Evolutionary conservation across 2,113 vertebrate species (phyloP).

Genomic region (Alces alces): DNA sequence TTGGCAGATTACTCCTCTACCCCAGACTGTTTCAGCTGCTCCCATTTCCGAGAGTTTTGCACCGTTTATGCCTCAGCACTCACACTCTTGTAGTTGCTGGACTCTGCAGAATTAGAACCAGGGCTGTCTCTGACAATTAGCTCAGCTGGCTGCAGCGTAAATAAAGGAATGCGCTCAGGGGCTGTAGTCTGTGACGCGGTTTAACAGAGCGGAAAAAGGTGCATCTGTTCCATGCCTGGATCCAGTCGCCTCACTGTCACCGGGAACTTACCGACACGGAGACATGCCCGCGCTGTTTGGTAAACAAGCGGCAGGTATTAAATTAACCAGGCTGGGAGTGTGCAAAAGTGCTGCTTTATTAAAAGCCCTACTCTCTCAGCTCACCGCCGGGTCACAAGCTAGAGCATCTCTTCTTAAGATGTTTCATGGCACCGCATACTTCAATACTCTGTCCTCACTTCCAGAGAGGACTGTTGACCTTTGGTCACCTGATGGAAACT

Average conservation of each 20-base stretch:
- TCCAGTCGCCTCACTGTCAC: constrained; percentile 78
- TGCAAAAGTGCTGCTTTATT: constrained; percentile 75
- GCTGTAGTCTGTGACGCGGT: constrained; percentile 78
- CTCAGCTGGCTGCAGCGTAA: constrained; percentile 77
- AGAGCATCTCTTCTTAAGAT: constrained; percentile 82
- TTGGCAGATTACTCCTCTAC: background rate
- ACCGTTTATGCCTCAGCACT: background rate
- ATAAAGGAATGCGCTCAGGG: constrained; percentile 79
- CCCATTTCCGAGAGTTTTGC: background rate
- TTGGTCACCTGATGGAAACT: constrained; percentile 84
- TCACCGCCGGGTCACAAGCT: constrained; percentile 75
- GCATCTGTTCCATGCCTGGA: constrained; percentile 80
- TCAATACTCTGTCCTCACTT: constrained; percentile 80
- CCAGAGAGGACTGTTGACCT: constrained; percentile 89
- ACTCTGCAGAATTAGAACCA: constrained; percentile 71
- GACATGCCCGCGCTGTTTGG: constrained; percentile 73
- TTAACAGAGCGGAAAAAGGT: constrained; percentile 84
- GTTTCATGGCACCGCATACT: constrained; percentile 83
- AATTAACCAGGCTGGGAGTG: constrained; percentile 76
- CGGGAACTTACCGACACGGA: constrained; percentile 71
- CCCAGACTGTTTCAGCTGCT: background rate
- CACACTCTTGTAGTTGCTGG: constrained; percentile 18
- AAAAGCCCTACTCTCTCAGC: constrained; percentile 71
- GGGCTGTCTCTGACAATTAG: constrained; percentile 81
- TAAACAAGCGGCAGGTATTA: constrained; percentile 78